Evolutionary conservation across 2,888 invertebrate species (phyloP).

Genomic region (Drosophila formosana): DNA sequence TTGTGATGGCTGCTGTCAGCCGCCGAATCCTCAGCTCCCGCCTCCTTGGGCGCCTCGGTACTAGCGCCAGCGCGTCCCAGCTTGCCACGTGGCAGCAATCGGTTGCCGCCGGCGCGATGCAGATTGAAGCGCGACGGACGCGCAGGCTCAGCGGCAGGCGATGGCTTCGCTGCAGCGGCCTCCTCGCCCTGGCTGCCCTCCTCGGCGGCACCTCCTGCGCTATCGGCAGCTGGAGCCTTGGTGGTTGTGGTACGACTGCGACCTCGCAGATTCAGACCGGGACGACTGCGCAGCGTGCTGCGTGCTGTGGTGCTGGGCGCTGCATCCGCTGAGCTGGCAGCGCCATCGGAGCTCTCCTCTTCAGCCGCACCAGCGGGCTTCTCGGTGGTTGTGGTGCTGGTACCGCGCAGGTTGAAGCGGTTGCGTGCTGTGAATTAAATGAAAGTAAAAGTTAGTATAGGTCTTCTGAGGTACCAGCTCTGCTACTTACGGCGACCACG

Average conservation of each 20-base stretch:
- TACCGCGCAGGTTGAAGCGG: slow-evolving; percentile 84
- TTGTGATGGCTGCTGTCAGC: slow-evolving; percentile 81
- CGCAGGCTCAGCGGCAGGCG: slow-evolving; percentile 51
- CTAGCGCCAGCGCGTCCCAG: slow-evolving; percentile 67
- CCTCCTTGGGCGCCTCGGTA: slow-evolving; percentile 74
- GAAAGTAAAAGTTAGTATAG: neutral
- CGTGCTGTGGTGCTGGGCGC: slow-evolving; percentile 81
- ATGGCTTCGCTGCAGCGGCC: slow-evolving; percentile 42
- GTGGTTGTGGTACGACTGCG: slow-evolving; percentile 82
- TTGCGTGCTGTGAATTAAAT: slow-evolving; percentile 81
- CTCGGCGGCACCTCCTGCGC: slow-evolving; percentile 40
- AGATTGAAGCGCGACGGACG: slow-evolving; percentile 84
- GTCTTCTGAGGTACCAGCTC: too few relatives aligned
- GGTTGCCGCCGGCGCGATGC: slow-evolving; percentile 81
- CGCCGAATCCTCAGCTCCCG: slow-evolving; percentile 71
- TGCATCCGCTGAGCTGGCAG: slow-evolving; percentile 58
- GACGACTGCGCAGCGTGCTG: slow-evolving; percentile 80
- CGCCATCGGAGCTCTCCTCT: slow-evolving; percentile 63
- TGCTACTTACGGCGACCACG: slow-evolving; percentile 83
- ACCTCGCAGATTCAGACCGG: slow-evolving; percentile 82
- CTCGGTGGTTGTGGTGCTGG: slow-evolving; percentile 78
- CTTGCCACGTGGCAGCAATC: slow-evolving; percentile 82
- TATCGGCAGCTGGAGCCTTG: slow-evolving; percentile 71
- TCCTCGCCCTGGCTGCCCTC: slow-evolving; percentile 62
- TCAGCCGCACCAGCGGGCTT: slow-evolving; percentile 59